Evolutionary conservation across 30 jellyfish, hydroid and myxozoan genomes (phyloP), one percentile per base, ranked within the genome.

Genomic region (Turritopsis dohrnii): DNA sequence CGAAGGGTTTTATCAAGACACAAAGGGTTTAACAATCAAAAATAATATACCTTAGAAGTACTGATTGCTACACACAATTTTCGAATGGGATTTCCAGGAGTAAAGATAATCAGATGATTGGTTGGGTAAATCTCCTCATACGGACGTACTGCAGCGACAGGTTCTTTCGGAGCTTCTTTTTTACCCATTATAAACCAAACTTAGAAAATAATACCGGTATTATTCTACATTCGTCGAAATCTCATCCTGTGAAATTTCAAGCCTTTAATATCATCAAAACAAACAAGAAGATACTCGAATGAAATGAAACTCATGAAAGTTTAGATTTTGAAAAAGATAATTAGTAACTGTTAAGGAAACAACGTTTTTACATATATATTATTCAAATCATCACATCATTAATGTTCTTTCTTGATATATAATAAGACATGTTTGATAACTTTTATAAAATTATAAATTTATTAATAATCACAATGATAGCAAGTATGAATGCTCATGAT

Each of bases 51-150:
- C 52, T 22, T 72, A 17, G 81, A 72, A 16, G 81, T 17, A 22
- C 81, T 72, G 30, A 72, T 72, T 19, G 81, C 81, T 26, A 72
- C 81, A 72, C 81, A 72, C n/a, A 53, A 31, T 72, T 1, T 72
- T 18, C 81, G 81, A 16, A 72, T 26, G 18, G 41, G 81, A 72
- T 72, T 72, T 17, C 52, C 22, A 16, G 81, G 81, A 26, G 31
- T 16, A 16, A 72, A 72, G 52, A 72, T 17, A 72, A 72, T 16
- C 28, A 72, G 52, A 72, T 72, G 81, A 72, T 72, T 16, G 18
- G 81, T 72, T 18, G 81, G 81, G 22, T 72, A 72, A 19, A 22
- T 26, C 23, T 72, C 81, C 31, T 72, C 31, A 69, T 23, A 69
- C 16, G 60, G 60, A 41, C 60, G 60, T 41, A 41, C 60, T 13